A percentile compares a stretch with the other conserved stretches of the same genome.
Conservation (phyloP, 2,797 vertebrate genomes). For the Chromis chromis region DNA sequence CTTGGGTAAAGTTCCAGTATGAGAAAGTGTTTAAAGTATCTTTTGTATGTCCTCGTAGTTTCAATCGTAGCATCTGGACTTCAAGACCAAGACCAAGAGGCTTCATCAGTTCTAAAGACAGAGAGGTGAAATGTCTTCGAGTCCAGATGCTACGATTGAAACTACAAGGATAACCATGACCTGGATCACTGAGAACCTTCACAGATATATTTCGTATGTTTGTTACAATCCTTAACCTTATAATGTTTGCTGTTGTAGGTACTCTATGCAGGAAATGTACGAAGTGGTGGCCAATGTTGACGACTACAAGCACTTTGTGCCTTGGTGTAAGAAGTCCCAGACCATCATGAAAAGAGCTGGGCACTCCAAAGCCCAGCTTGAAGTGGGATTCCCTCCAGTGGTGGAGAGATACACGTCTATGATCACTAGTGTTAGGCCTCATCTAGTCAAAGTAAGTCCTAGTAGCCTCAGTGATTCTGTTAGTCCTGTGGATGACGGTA, state of each 20-base stretch:
- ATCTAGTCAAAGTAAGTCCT: slow-evolving; percentile 93
- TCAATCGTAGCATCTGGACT: no score
- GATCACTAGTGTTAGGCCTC: slow-evolving; percentile 92
- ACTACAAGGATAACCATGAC: no score
- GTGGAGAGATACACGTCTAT: slow-evolving; percentile 95
- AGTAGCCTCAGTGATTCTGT: background rate
- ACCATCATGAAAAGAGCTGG: slow-evolving; percentile 90
- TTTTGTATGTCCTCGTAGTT: no score
- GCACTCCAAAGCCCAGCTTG: slow-evolving; percentile 92
- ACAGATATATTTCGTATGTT: no score
- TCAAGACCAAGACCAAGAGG: no score
- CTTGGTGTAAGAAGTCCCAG: slow-evolving; percentile 95
- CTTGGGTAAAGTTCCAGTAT: slow-evolving; percentile 85
- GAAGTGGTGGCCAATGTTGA: slow-evolving; percentile 95
- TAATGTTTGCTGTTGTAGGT: slow-evolving; percentile 77
- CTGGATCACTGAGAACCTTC: no score
- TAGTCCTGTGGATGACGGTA: background rate
- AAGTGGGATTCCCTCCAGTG: slow-evolving; percentile 94
- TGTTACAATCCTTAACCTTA: background rate
- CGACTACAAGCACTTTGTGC: slow-evolving; percentile 94
- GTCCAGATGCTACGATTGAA: no score
- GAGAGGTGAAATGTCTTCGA: no score
- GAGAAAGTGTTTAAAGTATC: background rate
- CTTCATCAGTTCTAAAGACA: no score
- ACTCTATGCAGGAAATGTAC: slow-evolving; percentile 97